Percentiles rank a stretch among this genome's conserved stretches.
phyloP scores from a whole-genome alignment of 2,113 vertebrate genomes.

The Ictalurus furcatus region DNA sequence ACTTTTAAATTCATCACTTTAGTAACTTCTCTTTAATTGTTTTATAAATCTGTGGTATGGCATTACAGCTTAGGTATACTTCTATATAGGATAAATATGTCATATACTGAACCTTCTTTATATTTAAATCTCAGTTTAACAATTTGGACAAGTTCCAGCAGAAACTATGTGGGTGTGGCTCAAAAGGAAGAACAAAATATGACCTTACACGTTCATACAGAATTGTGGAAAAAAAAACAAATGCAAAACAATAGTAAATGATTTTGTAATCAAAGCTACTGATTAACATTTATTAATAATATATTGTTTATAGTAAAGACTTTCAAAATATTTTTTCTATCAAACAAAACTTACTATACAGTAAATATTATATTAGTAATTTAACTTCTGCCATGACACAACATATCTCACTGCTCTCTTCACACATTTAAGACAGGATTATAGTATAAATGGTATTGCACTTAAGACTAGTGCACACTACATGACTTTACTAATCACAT shows the following conservation, averaged over 20 bases:
- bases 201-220: not conserved
- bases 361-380: too few relatives aligned
- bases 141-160: not conserved
- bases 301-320: too few relatives aligned
- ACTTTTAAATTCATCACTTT: not conserved
- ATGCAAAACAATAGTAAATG: not conserved
- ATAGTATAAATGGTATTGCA: too few relatives aligned
- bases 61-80: not conserved
- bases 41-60: not conserved
- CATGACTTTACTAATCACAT: too few relatives aligned
- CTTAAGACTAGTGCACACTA: too few relatives aligned
- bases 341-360: too few relatives aligned
- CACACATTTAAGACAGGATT: too few relatives aligned
- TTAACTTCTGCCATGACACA: too few relatives aligned
- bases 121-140: not conserved
- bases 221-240: not conserved
- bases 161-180: not conserved
- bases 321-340: too few relatives aligned
- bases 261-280: not conserved
- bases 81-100: not conserved
- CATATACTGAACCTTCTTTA: not conserved
- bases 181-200: not conserved
- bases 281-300: not conserved
- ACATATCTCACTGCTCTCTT: too few relatives aligned
- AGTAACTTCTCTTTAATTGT: not conserved